Conservation (phyloP, 2,113 vertebrate species). For the Hassar affinis region DNA sequence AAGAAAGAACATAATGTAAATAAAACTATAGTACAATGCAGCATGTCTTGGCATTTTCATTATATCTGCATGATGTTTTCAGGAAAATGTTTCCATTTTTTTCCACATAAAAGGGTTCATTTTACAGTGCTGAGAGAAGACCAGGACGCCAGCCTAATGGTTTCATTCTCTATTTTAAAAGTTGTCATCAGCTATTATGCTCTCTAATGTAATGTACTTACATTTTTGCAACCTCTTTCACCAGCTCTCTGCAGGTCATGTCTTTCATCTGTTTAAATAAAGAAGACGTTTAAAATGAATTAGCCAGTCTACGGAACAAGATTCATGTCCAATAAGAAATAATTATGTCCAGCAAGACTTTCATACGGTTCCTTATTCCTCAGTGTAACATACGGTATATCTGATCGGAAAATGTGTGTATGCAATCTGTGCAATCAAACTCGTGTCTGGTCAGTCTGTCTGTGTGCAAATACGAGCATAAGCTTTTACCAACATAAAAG, state of each 20-base stretch:
- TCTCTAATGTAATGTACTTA: conserved; percentile 71
- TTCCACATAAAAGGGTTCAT: neutral
- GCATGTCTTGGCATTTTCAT: neutral
- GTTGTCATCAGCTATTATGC: no score
- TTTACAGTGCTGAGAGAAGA: neutral
- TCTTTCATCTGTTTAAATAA: conserved; percentile 86
- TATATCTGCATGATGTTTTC: neutral
- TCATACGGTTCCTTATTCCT: neutral
- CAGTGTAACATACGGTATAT: neutral
- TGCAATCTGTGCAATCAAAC: neutral
- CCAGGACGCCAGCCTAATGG: neutral
- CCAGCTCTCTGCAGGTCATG: conserved; percentile 93
- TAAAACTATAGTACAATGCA: neutral
- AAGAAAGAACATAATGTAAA: neutral
- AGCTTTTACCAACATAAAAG: neutral
- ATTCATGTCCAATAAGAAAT: neutral
- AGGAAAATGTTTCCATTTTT: neutral
- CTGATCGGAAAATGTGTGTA: neutral
- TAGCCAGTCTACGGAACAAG: neutral
- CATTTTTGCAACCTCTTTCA: conserved; percentile 99
- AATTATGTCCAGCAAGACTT: neutral
- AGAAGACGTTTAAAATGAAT: neutral
- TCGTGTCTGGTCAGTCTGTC: neutral
- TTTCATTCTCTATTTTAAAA: neutral
- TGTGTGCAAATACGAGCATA: no score